Base-by-base conservation (phyloP, 2,113 vertebrate genomes). In the Bolborhynchus lineola region DNA sequence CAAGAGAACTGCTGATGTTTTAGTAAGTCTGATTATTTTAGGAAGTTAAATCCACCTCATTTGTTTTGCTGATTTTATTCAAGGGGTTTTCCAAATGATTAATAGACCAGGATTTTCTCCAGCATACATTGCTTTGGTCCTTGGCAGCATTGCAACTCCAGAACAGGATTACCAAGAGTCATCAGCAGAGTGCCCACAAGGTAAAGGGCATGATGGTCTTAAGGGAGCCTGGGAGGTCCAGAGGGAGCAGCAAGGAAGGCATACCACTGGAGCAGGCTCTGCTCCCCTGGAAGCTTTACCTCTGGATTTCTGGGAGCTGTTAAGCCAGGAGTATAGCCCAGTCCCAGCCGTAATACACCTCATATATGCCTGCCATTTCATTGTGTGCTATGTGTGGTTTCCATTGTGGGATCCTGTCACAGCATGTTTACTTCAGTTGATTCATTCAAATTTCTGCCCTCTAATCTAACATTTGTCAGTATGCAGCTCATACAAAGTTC, bases 381-480 rank as follows among this genome's bases (percentile, higher is more conserved):
- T 92, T 59, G 44, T 65, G 0, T 60, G 76, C 85, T 53, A 46
- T 4, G 0, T 64, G 33, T 16, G 2, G 57, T 72, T 88, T 93
- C 69, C 52, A 29, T 78, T 78, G 25, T 28, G 35, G 80, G 83
- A 52, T 86, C 80, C 72, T 93, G 83, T 93, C 72, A 69, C 62
- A 65, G 52, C 52, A 28, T 44, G 3, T 91, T 70, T 68, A 57
- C 65, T 84, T 87, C 57, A 57, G 69, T 79, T 70, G 77, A 59
- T 91, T 89, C 44, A 35, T 94, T 79, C 69, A 57, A 71, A 17
- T 82, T 93, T 87, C 72, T 65, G 49, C 92, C 77, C 75, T 77
- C 65, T 94, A 91, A 92, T 72, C 65, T 72, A 82, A 57, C 59
- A 21, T 91, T 91, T 93, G 83, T 84, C 80, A 97, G 59, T 78